phyloP scores from a whole-genome alignment of 2,113 vertebrate species.

The Anarhynchus alexandrinus region DNA sequence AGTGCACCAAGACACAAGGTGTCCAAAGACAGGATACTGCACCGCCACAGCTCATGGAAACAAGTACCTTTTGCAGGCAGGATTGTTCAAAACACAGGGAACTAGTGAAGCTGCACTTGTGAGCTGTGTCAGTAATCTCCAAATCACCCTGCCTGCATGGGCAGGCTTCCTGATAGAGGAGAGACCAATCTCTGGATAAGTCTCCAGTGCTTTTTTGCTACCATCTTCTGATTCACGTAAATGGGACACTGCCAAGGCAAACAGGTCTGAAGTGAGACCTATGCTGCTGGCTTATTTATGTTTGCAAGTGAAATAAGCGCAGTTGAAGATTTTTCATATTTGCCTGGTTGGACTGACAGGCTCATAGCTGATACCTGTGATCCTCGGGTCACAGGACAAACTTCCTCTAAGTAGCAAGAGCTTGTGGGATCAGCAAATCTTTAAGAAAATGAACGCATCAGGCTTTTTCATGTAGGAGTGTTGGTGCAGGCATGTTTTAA shows the following conservation, averaged over 20 bases:
- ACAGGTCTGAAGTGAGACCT: background rate
- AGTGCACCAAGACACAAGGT: background rate
- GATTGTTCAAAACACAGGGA: background rate
- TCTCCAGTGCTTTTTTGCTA: background rate
- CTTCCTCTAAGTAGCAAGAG: background rate
- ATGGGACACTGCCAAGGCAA: slow-evolving; percentile 7
- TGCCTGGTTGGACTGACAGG: background rate
- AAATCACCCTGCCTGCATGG: background rate
- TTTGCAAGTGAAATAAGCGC: background rate
- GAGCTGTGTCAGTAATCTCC: background rate
- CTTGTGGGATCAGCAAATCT: background rate
- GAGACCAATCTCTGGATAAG: background rate
- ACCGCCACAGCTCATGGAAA: accelerated
- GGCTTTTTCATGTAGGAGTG: background rate
- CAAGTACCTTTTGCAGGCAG: background rate
- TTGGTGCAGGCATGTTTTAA: background rate
- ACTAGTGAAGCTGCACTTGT: background rate
- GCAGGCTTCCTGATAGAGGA: slow-evolving; percentile 1
- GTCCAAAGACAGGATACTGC: background rate
- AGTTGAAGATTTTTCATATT: background rate
- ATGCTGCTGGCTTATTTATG: background rate
- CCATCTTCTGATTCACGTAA: background rate
- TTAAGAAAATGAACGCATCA: background rate
- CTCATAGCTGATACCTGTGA: background rate
- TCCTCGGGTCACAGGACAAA: background rate